Evolutionary conservation across 2,888 invertebrate species (phyloP).

Genomic region (Diplazon laetatorius): DNA sequence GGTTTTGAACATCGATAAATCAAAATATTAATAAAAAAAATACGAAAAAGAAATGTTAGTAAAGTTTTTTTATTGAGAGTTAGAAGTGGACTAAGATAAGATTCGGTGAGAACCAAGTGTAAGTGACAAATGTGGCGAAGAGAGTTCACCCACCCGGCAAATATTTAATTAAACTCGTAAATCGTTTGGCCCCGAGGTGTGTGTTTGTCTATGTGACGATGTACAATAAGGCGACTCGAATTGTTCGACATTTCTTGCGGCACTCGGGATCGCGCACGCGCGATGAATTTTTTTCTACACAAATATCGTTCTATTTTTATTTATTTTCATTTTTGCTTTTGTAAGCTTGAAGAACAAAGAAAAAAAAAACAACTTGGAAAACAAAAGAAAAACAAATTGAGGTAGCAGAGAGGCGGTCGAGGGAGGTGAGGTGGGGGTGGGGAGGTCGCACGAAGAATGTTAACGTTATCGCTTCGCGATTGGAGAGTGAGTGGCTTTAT

Average conservation of each 20-base stretch:
- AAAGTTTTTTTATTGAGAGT: too few species aligned
- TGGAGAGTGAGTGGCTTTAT: conserved; percentile 71
- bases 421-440: not conserved
- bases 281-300: too few species aligned
- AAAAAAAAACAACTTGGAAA: not conserved
- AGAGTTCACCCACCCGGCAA: conserved; percentile 49
- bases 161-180: conserved; percentile 81
- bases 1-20: too few species aligned
- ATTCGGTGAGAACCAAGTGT: not conserved
- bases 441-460: too few species aligned
- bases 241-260: conserved; percentile 16
- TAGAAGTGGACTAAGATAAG: not conserved
- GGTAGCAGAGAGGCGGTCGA: not conserved
- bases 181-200: conserved; percentile 77
- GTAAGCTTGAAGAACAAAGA: not conserved
- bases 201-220: too few species aligned
- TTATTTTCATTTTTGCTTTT: too few species aligned
- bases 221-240: too few species aligned
- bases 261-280: not conserved
- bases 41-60: not conserved
- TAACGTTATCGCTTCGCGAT: conserved; percentile 74
- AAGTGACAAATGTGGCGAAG: conserved; percentile 80
- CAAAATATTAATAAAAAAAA: not conserved
- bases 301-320: too few species aligned
- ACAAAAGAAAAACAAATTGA: not conserved